These are phyloP conservation scores for Odontesthes bonariensis DNA, from an alignment of 2,113 vertebrate genomes.

Conservation along the genomic window DNA sequence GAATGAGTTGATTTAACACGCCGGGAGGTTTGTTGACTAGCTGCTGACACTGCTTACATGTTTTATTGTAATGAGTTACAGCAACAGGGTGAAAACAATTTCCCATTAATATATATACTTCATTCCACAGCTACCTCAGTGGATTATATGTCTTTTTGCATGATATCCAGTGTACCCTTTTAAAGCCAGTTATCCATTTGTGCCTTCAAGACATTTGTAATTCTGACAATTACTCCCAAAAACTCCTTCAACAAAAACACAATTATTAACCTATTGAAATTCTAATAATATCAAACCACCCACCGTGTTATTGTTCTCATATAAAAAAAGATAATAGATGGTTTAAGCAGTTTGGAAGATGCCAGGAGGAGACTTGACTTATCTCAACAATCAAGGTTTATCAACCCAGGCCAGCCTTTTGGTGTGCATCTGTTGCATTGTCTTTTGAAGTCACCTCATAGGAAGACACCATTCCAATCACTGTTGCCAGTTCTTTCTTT, in stretches of 20 bases:
- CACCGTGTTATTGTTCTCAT: constrained; percentile 15
- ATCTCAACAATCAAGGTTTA: constrained; percentile 59
- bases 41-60: not conserved
- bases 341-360: constrained; percentile 19
- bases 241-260: constrained; percentile 14
- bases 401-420: constrained; percentile 57
- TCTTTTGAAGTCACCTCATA: constrained; percentile 74
- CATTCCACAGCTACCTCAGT: not conserved
- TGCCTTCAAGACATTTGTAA: not conserved
- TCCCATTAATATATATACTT: not conserved
- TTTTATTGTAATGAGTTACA: not conserved
- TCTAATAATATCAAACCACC: constrained; percentile 3
- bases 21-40: not conserved
- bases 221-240: constrained; percentile 3
- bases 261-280: constrained; percentile 20
- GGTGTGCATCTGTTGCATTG: constrained; percentile 64
- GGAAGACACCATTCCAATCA: constrained; percentile 68
- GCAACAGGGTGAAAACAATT: not conserved
- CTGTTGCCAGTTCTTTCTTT: constrained; percentile 62
- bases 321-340: constrained; percentile 17
- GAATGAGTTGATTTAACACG: not conserved
- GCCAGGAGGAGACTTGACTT: constrained; percentile 38
- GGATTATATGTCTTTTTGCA: not conserved
- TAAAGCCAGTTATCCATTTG: not conserved
- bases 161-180: not conserved